Base-by-base conservation (phyloP, 2,797 vertebrate genomes). In the Ctenopoma multispine region DNA sequence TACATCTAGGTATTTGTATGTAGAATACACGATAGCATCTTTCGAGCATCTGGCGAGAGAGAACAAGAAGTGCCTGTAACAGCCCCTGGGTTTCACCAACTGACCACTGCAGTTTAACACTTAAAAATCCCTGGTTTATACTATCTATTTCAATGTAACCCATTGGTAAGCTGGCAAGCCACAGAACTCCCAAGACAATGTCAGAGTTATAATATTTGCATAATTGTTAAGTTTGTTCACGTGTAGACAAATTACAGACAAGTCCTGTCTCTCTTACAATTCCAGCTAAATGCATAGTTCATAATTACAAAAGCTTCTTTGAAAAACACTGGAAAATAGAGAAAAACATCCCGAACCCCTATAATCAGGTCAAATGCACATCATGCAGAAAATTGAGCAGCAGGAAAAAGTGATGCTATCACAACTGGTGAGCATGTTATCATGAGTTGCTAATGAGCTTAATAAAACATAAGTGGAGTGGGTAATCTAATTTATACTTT, bases 1-100 rank as follows among this genome's bases (percentile, higher is more conserved):
- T 87, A 93, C 87, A 92, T 73, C 82, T 72, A 67, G 68, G 64
- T 60, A 63, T 83, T 82, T 81, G 58, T 80, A 86, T 80, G 73
- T 73, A 78, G 75, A 82, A 84, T 84, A 89, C 71, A 80, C 17
- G 59, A 77, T 79, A 66, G 77, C 63, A 71, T 78, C 59, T 48
- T 68, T 58, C 55, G 80, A 66, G 77, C 63, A 71, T 78, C 59
- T 48, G 69, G 60, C 55, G 43, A 47, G 58, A 83, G 72, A 80
- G 63, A 60, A 58, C 1, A 24, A 78, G 75, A 65, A 69, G 64
- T 75, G 83, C 36, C 83, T 72, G 69, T 62, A 69, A 64, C 43
- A 50, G 54, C 71, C 57, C 38, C 24, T 47, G 55, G 54, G n/a
- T 68, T 74, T 72, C 63, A 65, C 38, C 63, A 73, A 61, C 44